phyloP scores from a whole-genome alignment of 2,797 vertebrate genomes.

The Adelosebastes latens region DNA sequence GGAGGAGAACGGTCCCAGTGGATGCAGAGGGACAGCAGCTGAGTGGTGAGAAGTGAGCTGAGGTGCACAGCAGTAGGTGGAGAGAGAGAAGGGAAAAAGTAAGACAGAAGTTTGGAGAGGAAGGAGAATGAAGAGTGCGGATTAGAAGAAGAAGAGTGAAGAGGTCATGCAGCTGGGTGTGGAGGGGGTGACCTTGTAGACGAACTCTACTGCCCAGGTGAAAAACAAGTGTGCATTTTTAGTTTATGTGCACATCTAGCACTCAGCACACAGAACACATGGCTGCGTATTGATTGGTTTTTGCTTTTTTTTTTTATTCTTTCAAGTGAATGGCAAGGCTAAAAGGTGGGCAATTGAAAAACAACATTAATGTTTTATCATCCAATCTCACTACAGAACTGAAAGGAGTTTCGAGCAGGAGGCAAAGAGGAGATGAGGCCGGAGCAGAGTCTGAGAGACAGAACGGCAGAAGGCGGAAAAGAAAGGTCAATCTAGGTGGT shows the following conservation, averaged over 20 bases:
- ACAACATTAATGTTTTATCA: slow-evolving; percentile 84
- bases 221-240: slow-evolving; percentile 10
- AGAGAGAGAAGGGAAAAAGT: background rate
- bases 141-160: slow-evolving; percentile 18
- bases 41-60: slow-evolving; percentile 49
- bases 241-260: slow-evolving; percentile 16
- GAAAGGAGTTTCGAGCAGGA: slow-evolving; percentile 37
- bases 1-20: slow-evolving; percentile 57
- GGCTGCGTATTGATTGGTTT: slow-evolving; percentile 72
- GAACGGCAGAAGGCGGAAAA: slow-evolving; percentile 29
- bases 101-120: slow-evolving; percentile 10
- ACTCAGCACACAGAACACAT: slow-evolving; percentile 48
- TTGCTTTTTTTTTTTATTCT: slow-evolving; percentile 46
- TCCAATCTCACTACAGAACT: slow-evolving; percentile 63
- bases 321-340: slow-evolving; percentile 56
- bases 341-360: slow-evolving; percentile 75
- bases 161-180: background rate
- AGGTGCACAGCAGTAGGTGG: slow-evolving; percentile 13
- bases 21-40: slow-evolving; percentile 56
- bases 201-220: slow-evolving; percentile 11
- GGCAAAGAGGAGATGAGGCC: slow-evolving; percentile 53
- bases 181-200: slow-evolving; percentile 32
- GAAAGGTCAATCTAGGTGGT: slow-evolving; percentile 51
- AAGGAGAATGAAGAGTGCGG: background rate
- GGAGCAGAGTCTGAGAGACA: slow-evolving; percentile 17